Evolutionary conservation across 2,888 invertebrate species (phyloP).

Genomic region (Macropis europaea): DNA sequence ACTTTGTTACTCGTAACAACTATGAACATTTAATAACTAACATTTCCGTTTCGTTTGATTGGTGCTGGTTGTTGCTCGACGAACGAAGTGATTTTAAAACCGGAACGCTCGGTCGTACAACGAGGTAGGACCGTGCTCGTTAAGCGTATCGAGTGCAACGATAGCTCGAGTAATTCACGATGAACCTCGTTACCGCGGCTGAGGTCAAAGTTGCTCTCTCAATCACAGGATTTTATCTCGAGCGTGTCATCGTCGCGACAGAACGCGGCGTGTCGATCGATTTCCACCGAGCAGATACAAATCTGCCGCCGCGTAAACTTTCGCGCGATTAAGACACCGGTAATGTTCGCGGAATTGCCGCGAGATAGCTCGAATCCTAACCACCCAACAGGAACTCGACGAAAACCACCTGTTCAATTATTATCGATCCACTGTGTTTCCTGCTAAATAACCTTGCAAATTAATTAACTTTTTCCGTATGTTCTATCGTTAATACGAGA

Average conservation of each 20-base stretch:
- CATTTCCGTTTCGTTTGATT: conserved; percentile 13
- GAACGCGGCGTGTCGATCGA: conserved; percentile 69
- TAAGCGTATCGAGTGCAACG: conserved; percentile 67
- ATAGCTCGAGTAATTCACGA: conserved; percentile 66
- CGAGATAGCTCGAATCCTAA: conserved; percentile 36
- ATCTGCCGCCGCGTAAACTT: conserved; percentile 59
- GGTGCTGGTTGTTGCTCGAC: neutral
- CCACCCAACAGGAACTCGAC: conserved; percentile 37
- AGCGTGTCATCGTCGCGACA: conserved; percentile 74
- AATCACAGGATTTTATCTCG: conserved; percentile 74
- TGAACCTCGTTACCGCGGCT: conserved; percentile 72
- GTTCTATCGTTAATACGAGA: no score
- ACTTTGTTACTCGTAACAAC: neutral
- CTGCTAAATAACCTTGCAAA: neutral
- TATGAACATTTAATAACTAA: conserved; percentile 3
- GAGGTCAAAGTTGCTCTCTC: conserved; percentile 71
- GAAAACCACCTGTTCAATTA: conserved; percentile 26
- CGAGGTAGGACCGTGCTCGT: conserved; percentile 6
- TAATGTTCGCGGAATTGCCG: conserved; percentile 58
- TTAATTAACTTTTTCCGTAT: no score
- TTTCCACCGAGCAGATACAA: conserved; percentile 63
- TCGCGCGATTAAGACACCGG: conserved; percentile 65
- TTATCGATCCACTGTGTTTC: conserved; percentile 35
- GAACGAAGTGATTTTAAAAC: neutral
- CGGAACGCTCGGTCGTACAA: neutral